phyloP scores from a whole-genome alignment of 2,113 vertebrate species.

The Lasiurus cinereus region DNA sequence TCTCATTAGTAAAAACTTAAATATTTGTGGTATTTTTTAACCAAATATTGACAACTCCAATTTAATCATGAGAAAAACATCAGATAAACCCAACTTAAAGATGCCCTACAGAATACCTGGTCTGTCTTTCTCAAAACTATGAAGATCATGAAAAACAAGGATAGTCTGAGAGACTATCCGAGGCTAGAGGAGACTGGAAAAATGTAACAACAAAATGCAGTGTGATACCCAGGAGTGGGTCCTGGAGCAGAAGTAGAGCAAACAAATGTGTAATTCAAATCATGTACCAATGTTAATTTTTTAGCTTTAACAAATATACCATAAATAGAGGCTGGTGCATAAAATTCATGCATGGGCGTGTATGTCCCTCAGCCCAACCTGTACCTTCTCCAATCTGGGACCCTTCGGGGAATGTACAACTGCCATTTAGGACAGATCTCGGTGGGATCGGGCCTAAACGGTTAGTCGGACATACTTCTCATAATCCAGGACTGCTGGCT shows the following conservation, averaged over 20 bases:
- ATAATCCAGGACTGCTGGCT: too few relatives aligned
- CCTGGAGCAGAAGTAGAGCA: neutral
- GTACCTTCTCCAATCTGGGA: too few relatives aligned
- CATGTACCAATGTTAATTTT: neutral
- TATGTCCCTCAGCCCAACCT: too few relatives aligned
- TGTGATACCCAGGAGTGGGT: neutral
- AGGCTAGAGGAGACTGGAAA: neutral
- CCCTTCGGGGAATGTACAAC: too few relatives aligned
- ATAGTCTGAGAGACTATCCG: neutral
- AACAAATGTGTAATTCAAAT: neutral
- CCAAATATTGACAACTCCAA: neutral
- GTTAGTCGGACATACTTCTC: too few relatives aligned
- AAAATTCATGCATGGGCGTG: too few relatives aligned
- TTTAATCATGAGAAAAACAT: neutral
- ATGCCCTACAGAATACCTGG: neutral
- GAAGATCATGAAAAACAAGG: neutral
- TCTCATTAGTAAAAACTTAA: neutral
- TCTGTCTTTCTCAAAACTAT: neutral
- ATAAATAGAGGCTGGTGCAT: neutral
- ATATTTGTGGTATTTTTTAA: neutral
- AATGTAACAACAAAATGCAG: neutral
- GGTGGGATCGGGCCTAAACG: too few relatives aligned
- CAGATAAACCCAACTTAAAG: neutral
- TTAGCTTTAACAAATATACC: slow-evolving; percentile 21
- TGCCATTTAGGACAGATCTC: too few relatives aligned